Base-by-base conservation (phyloP, 2,888 invertebrate genomes). In the Muschampia plurimacula region DNA sequence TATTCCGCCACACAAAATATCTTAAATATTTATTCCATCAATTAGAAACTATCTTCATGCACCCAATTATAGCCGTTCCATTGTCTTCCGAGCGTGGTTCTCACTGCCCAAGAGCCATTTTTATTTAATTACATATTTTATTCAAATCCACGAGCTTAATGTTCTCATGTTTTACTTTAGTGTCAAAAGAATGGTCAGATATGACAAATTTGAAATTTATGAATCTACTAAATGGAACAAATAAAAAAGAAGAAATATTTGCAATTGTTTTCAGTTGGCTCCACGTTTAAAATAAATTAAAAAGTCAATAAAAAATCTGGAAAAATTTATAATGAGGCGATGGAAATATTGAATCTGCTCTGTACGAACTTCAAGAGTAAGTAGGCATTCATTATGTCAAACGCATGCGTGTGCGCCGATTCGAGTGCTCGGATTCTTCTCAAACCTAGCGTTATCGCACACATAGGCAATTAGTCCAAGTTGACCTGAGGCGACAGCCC, bases 391-490 rank as follows among this genome's bases (percentile, higher is more conserved):
- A 69, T 73, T 69, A 73, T 52, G 69, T 73, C 62, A 69, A 73
- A 66, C 69, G 74, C 67, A 74, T 72, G 83, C 81, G 84, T 86
- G 81, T 82, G 85, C 83, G 86, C 86, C 84, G 81, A 87, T 89
- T 89, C 90, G 83, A 83, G 91, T 91, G 92, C 90, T 89, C 86
- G 85, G 86, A 86, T 90, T 90, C 88, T 86, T 89, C 91, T 90
- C 84, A 87, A 89, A 87, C 86, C 88, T 88, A 88, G 87, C 87
- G 89, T 91, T 91, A 91, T 89, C 89, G 93, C 94, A 94, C 93
- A 94, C 93, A 93, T 89, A 89, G 90, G 92, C 94, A 94, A 94
- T 94, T 94, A 94, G 93, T 91, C 90, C 91, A 88, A 92, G 92
- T 92, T 93, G 93, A 92, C 93, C 94, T 92, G 86, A 91, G 92